Conservation (phyloP, 1,140 invertebrate species). For the Brachionus asplanchnoidis region DNA sequence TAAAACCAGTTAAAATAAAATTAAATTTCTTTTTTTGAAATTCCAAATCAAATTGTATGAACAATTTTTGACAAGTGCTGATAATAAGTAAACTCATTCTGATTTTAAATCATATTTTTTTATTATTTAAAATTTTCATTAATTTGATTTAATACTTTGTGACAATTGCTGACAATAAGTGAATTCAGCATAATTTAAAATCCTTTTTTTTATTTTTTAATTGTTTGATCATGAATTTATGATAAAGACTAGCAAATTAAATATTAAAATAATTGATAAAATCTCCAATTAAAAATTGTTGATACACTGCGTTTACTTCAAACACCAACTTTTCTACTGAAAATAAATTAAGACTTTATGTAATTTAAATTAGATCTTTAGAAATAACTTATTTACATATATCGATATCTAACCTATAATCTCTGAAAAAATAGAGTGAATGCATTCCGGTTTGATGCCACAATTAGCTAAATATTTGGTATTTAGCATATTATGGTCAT, state of each 20-base stretch:
- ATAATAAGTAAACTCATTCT: not conserved
- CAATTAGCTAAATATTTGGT: not conserved
- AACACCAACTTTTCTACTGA: not conserved
- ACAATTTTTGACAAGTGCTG: not conserved
- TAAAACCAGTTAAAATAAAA: not conserved
- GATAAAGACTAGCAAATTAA: not conserved
- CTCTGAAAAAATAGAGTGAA: not conserved
- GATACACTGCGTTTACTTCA: too few species aligned
- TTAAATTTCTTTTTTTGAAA: not conserved
- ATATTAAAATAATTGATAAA: not conserved
- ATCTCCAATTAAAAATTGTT: not conserved
- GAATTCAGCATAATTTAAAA: too few species aligned
- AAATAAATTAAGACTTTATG: not conserved
- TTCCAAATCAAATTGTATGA: not conserved
- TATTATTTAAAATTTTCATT: not conserved
- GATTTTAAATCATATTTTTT: not conserved
- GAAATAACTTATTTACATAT: not conserved
- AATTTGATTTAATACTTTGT: too few species aligned
- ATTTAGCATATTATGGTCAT: not conserved
- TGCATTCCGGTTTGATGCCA: not conserved
- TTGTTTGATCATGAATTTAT: not conserved
- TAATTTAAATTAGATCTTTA: not conserved
- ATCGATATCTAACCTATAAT: not conserved
- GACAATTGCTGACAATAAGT: too few species aligned
- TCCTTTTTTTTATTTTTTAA: not conserved